Evolutionary conservation across 92 coral and sea anemone genomes (phyloP).

Genomic region (Paragorgia papillata): DNA sequence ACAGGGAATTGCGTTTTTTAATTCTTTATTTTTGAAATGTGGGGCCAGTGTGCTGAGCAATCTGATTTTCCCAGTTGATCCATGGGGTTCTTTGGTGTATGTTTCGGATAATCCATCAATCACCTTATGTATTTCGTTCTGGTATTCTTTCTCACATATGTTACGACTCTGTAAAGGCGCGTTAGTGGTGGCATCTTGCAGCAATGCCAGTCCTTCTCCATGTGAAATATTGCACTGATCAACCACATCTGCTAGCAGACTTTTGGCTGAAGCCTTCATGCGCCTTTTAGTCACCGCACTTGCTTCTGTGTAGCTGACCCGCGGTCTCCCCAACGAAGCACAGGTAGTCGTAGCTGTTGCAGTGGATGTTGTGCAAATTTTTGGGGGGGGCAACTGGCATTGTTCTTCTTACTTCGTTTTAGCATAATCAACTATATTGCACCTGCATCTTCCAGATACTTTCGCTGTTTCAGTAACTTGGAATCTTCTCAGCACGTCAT

Average conservation of each 20-base stretch:
- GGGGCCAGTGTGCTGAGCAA: constrained; percentile 54
- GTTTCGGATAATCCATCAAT: constrained; percentile 30
- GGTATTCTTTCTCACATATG: constrained; percentile 4
- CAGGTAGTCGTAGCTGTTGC: not conserved
- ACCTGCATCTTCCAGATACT: constrained; percentile 27
- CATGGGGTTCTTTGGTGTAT: constrained; percentile 25
- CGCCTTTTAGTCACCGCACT: constrained; percentile 42
- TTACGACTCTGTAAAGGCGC: not conserved
- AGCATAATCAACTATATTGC: constrained; percentile 2
- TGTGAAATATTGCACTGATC: constrained; percentile 11
- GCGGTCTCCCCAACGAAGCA: constrained; percentile 35
- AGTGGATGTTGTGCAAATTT: too few species aligned
- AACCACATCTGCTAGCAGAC: constrained; percentile 1
- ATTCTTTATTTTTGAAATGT: constrained; percentile 47
- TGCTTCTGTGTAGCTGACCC: constrained; percentile 29
- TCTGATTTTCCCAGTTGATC: constrained; percentile 30
- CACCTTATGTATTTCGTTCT: not conserved
- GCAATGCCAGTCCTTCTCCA: constrained; percentile 27
- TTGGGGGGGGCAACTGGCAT: not conserved
- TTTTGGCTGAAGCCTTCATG: constrained; percentile 26
- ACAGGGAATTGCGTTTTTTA: constrained; percentile 41
- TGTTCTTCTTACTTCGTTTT: not conserved
- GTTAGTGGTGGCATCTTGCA: constrained; percentile 18
- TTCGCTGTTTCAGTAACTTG: constrained; percentile 13
- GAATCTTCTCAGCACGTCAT: constrained; percentile 11